Base-by-base conservation (phyloP, 2,888 invertebrate species). In the Frankliniella fusca region DNA sequence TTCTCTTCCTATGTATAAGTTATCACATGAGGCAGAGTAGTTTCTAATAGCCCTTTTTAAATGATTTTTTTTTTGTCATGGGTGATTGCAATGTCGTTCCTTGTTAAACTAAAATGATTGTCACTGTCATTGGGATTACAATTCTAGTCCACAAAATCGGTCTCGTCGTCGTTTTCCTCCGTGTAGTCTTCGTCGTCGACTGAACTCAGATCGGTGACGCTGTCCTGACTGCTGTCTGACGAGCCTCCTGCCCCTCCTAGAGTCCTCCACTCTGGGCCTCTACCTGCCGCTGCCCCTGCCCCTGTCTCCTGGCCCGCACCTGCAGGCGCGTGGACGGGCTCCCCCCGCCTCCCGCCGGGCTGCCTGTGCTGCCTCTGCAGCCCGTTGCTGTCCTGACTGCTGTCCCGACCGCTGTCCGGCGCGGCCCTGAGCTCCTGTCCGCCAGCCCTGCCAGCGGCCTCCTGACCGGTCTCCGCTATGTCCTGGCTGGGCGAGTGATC, bases 181-280 rank as follows among this genome's bases (percentile, higher is more conserved):
- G 80, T 38, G 80, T 49, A 80, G 80, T 80, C 50, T 10, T 80
- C 48, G 38, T 80, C 70, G 82, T 49, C 82, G 80, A 28, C 80
- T 76, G 76, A 83, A 48, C 38, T 81, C 61, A 28, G 76, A 80
- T 61, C 80, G 50, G 50, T 65, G n/a, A 50, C 76, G 80, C n/a
- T 81, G 80, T 81, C 82, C 81, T 81, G 81, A 28, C 54, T 80
- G 48, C 79, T 65, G 80, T 38, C 65, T 70, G 54, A 49, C 83
- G 61, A 65, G 1, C 23, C 70, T 12, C 11, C 9, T 23, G 70
- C 70, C 38, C 38, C 38, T 38, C n/a, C n/a, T n/a, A n/a, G 54
- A 15, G 15, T 20, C 54, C 54, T 54, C n/a, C n/a, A n/a, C n/a
- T n/a, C n/a, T n/a, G n/a, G 54, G 15, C 54, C 54, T n/a, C n/a